phyloP scores from a whole-genome alignment of 2,888 invertebrate species.

The Agrilus biguttatus region DNA sequence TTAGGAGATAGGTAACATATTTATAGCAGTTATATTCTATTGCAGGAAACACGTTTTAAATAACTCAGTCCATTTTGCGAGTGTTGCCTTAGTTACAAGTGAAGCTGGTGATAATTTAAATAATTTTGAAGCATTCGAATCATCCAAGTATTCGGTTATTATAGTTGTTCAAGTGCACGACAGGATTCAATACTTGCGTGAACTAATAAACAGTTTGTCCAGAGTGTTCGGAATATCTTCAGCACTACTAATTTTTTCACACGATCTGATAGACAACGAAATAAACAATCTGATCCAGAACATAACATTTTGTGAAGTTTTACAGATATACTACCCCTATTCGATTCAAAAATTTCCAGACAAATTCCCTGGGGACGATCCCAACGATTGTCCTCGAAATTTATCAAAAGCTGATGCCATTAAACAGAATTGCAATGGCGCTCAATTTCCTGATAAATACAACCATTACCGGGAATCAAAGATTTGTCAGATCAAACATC shows the following conservation, averaged over 20 bases:
- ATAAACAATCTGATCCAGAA: slow-evolving; percentile 38
- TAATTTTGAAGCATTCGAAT: too few relatives aligned
- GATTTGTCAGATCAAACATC: slow-evolving; percentile 44
- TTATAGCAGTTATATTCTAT: too few relatives aligned
- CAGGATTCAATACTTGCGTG: slow-evolving; percentile 37
- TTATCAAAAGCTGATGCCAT: slow-evolving; percentile 24
- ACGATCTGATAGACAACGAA: slow-evolving; percentile 38
- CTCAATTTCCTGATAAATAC: slow-evolving; percentile 41
- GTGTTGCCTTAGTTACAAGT: too few relatives aligned
- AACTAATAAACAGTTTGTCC: slow-evolving; percentile 38
- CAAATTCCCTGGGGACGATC: slow-evolving; percentile 41
- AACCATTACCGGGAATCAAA: slow-evolving; percentile 46
- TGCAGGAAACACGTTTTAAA: too few relatives aligned
- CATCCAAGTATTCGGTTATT: background rate
- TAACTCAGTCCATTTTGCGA: too few relatives aligned
- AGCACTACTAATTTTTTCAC: slow-evolving; percentile 42
- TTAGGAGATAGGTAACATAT: too few relatives aligned
- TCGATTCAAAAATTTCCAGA: slow-evolving; percentile 43
- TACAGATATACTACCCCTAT: slow-evolving; percentile 48
- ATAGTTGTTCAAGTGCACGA: slow-evolving; percentile 36
- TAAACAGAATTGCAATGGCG: slow-evolving; percentile 36
- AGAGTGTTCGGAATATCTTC: slow-evolving; percentile 36
- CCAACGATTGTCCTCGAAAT: slow-evolving; percentile 37
- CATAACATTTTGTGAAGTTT: slow-evolving; percentile 41
- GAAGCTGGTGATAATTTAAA: too few relatives aligned